Evolutionary conservation across 64 coral and sea anemone genomes (phyloP), one percentile per base, ranked within the genome.

Genomic region (Actinia tenebrosa): DNA sequence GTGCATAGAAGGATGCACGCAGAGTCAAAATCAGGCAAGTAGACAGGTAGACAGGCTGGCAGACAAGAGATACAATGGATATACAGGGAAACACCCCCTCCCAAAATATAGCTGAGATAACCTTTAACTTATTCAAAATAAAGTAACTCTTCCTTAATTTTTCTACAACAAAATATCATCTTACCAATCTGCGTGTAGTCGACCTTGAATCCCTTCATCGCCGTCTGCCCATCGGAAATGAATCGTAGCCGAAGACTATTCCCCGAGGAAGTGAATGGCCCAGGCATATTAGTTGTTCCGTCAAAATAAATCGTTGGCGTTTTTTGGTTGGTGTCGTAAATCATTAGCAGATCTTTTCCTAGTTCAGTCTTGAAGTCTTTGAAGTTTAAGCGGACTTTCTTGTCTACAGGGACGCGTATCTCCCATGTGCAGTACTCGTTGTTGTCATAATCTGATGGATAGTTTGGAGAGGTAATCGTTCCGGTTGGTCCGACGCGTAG

Each of bases 391-490:
- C 94, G 82, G 27, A 95, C 80, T 86, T 95, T 95, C 44, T 95
- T 95, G 87, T 77, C 26, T 10, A 87, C 78, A 0, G 94, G 94
- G 3, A 95, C 94, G 25, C 82, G 84, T 78, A 95, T 89, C 64
- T 95, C 83, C 94, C 94, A 95, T 8, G 94, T 95, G 64, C 94
- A 95, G 13, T 95, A 95, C 11, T 95, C 94, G 55, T 92, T 77
- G 68, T 95, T 77, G 53, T 63, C 66, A 82, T 95, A 92, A 56
- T 92, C 68, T 7, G 69, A 62, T 15, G 94, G 94, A n/a, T 95
- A 95, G 64, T 87, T 89, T 30, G 84, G 56, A 15, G 94, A 89
- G 9, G 23, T 92, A 0, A 95, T 54, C 7, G 72, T 71, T 10
- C 94, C 94, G 60, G 25, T 87, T 45, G 94, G 94, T 27, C 94